These are phyloP conservation scores for Andrena flavipes DNA, from an alignment of 2,888 invertebrate species.

Conservation along the genomic window DNA sequence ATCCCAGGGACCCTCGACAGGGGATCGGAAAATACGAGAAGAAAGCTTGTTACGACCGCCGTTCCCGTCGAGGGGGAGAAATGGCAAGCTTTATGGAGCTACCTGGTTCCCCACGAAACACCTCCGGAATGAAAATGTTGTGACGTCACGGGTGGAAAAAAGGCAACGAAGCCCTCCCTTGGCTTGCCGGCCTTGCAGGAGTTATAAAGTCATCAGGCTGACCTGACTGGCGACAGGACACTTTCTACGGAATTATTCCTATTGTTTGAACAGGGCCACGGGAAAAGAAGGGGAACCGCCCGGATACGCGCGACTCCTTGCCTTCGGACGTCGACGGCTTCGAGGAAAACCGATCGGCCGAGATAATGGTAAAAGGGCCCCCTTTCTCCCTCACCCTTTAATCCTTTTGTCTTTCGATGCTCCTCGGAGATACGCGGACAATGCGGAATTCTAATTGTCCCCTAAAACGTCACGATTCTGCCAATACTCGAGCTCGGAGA, in stretches of 20 bases:
- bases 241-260: conserved; percentile 64
- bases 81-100: conserved; percentile 44
- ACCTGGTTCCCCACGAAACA: conserved; percentile 33
- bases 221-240: conserved; percentile 31
- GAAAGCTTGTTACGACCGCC: conserved; percentile 32
- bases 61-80: neutral
- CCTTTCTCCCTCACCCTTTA: conserved; percentile 6
- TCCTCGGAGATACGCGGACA: neutral
- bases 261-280: conserved; percentile 47
- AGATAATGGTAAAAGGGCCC: conserved; percentile 52
- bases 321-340: conserved; percentile 13
- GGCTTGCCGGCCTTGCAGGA: conserved; percentile 36
- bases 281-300: conserved; percentile 7
- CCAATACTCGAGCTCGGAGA: neutral
- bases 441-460: too few species aligned
- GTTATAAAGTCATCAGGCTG: conserved; percentile 74
- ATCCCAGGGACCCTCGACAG: neutral
- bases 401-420: conserved; percentile 32
- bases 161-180: conserved; percentile 15
- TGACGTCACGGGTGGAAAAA: conserved; percentile 33
- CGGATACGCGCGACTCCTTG: conserved; percentile 3
- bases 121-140: conserved; percentile 34
- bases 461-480: neutral
- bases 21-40: conserved; percentile 15
- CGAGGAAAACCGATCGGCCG: conserved; percentile 45